These are phyloP conservation scores for Scaptomyza polygonia DNA, from an alignment of 2,888 invertebrate genomes.

Conservation along the genomic window DNA sequence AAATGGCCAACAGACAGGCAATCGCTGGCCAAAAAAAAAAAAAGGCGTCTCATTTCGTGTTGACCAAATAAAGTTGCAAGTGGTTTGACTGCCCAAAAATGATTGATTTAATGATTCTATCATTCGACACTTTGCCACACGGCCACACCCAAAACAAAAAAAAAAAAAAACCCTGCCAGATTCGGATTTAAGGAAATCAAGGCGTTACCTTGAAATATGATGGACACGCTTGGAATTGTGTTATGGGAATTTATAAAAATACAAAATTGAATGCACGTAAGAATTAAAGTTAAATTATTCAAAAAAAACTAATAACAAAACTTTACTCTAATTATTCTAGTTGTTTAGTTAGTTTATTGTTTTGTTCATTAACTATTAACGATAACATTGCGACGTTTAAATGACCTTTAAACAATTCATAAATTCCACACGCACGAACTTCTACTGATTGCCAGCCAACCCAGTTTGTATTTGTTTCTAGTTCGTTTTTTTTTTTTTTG, in stretches of 20 bases:
- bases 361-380: conserved; percentile 16
- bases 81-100: conserved; percentile 71
- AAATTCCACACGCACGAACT: conserved; percentile 37
- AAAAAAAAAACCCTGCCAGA: too few species aligned
- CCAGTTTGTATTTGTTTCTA: conserved; percentile 20
- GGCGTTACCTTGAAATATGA: conserved; percentile 35
- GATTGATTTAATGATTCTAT: conserved; percentile 76
- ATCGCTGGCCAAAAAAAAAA: conserved; percentile 5
- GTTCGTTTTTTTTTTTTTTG: too few species aligned
- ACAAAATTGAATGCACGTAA: too few species aligned
- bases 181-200: conserved; percentile 17
- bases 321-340: neutral
- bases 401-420: conserved; percentile 35
- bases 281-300: conserved; percentile 2
- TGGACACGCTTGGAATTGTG: conserved; percentile 3
- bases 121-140: conserved; percentile 61
- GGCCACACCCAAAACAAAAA: conserved; percentile 28
- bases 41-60: conserved; percentile 22
- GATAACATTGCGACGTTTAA: neutral
- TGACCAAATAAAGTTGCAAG: conserved; percentile 72
- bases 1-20: conserved; percentile 52
- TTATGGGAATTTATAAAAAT: too few species aligned
- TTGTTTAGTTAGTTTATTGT: neutral
- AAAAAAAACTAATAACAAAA: neutral
- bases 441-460: conserved; percentile 28